phyloP scores from a whole-genome alignment of 2,797 vertebrate species.

The Myoxocephalus aenaeus region DNA sequence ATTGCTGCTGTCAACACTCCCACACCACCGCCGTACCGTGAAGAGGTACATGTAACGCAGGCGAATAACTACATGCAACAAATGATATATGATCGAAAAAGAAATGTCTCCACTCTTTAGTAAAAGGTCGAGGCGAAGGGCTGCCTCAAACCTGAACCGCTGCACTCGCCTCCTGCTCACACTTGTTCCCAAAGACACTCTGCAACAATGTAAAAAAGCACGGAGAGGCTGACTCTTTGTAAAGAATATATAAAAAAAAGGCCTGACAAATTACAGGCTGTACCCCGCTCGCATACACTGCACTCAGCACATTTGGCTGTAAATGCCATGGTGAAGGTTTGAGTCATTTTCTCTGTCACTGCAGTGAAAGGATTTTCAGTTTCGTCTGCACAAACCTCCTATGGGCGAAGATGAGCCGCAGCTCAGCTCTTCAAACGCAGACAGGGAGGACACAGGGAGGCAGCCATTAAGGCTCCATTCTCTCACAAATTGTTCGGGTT shows the following conservation, averaged over 20 bases:
- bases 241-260: conserved; percentile 83
- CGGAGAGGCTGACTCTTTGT: conserved; percentile 80
- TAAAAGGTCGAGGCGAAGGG: conserved; percentile 50
- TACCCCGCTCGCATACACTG: conserved; percentile 76
- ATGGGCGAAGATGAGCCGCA: conserved; percentile 71
- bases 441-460: conserved; percentile 50
- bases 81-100: conserved; percentile 35
- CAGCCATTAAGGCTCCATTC: conserved; percentile 55
- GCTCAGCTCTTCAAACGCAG: conserved; percentile 68
- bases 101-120: conserved; percentile 48
- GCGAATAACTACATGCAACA: conserved; percentile 50
- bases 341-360: conserved; percentile 85
- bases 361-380: conserved; percentile 82
- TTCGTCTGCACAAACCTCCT: conserved; percentile 76
- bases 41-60: conserved; percentile 17
- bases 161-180: conserved; percentile 58
- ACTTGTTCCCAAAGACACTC: conserved; percentile 65
- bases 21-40: conserved; percentile 43
- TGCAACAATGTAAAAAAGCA: conserved; percentile 74
- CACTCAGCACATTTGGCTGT: conserved; percentile 86
- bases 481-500: conserved; percentile 42
- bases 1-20: conserved; percentile 77
- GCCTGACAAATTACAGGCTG: conserved; percentile 83
- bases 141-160: conserved; percentile 44
- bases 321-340: conserved; percentile 87